A percentile compares a stretch with the other conserved stretches of the same genome.
Evolutionary conservation across 2,797 vertebrate genomes (phyloP).

Genomic region (Amphiprion clarkii): DNA sequence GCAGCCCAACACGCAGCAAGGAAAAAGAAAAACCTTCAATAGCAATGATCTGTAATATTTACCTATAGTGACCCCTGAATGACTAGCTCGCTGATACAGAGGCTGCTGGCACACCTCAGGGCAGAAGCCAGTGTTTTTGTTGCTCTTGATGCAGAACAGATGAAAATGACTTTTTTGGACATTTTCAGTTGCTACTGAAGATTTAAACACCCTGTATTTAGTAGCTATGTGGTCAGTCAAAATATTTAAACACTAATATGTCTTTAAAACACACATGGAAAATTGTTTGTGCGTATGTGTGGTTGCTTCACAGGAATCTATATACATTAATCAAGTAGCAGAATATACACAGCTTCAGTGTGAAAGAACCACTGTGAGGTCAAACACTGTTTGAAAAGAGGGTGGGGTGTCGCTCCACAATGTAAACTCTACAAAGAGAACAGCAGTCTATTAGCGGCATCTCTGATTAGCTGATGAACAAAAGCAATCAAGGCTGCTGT

Average conservation of each 20-base stretch:
- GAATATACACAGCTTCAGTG: slow-evolving; percentile 19
- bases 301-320: slow-evolving; percentile 16
- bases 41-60: slow-evolving; percentile 67
- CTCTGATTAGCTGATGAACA: slow-evolving; percentile 56
- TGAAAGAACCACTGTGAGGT: slow-evolving; percentile 41
- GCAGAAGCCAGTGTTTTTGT: slow-evolving; percentile 50
- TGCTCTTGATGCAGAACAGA: slow-evolving; percentile 73
- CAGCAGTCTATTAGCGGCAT: slow-evolving; percentile 34
- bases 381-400: slow-evolving; percentile 47
- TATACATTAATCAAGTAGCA: slow-evolving; percentile 10
- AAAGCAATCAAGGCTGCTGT: slow-evolving; percentile 27
- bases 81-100: slow-evolving; percentile 29
- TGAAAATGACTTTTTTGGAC: slow-evolving; percentile 41
- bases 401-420: slow-evolving; percentile 11
- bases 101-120: slow-evolving; percentile 43
- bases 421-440: slow-evolving; percentile 43
- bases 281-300: background rate
- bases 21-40: slow-evolving; percentile 61
- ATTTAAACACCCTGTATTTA: slow-evolving; percentile 7
- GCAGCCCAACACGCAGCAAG: slow-evolving; percentile 47
- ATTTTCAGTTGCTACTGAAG: slow-evolving; percentile 16
- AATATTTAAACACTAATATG: slow-evolving; percentile 38
- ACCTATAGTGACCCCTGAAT: slow-evolving; percentile 51
- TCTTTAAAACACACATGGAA: slow-evolving; percentile 5
- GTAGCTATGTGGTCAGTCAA: slow-evolving; percentile 38